These are phyloP conservation scores for Phortica magna DNA, from an alignment of 2,888 invertebrate species.

Conservation along the genomic window DNA sequence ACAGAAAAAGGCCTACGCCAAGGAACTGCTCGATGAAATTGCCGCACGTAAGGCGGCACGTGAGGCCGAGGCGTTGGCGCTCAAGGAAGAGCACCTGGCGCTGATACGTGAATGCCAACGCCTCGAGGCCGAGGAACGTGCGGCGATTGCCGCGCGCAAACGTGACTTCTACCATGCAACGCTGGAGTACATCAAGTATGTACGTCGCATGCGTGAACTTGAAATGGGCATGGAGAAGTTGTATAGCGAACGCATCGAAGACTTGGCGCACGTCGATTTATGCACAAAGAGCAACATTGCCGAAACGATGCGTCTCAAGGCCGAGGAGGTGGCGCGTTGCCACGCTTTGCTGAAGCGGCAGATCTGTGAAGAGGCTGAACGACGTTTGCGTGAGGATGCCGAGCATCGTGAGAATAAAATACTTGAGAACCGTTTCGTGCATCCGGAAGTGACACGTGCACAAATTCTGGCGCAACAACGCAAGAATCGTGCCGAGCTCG, in stretches of 20 bases:
- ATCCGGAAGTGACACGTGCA: conserved; percentile 51
- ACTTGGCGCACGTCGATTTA: conserved; percentile 62
- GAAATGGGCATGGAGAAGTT: conserved; percentile 61
- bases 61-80: conserved; percentile 49
- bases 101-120: conserved; percentile 63
- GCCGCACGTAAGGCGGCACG: conserved; percentile 47
- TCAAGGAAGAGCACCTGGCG: conserved; percentile 58
- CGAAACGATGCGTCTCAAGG: conserved; percentile 55
- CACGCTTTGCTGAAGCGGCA: conserved; percentile 64
- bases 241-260: conserved; percentile 62
- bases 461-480: conserved; percentile 54
- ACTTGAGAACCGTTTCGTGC: conserved; percentile 69
- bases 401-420: conserved; percentile 67
- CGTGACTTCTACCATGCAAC: conserved; percentile 58
- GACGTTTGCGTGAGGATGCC: conserved; percentile 60
- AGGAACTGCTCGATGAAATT: conserved; percentile 62
- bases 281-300: conserved; percentile 64
- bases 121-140: conserved; percentile 59
- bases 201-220: conserved; percentile 63
- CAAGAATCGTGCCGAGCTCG: conserved; percentile 56
- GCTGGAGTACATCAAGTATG: conserved; percentile 67
- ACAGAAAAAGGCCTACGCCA: conserved; percentile 54
- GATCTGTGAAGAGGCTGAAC: conserved; percentile 68
- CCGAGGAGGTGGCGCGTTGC: conserved; percentile 58
- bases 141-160: conserved; percentile 48